Evolutionary conservation across 2,113 vertebrate species (phyloP).

Genomic region (Procavia capensis): DNA sequence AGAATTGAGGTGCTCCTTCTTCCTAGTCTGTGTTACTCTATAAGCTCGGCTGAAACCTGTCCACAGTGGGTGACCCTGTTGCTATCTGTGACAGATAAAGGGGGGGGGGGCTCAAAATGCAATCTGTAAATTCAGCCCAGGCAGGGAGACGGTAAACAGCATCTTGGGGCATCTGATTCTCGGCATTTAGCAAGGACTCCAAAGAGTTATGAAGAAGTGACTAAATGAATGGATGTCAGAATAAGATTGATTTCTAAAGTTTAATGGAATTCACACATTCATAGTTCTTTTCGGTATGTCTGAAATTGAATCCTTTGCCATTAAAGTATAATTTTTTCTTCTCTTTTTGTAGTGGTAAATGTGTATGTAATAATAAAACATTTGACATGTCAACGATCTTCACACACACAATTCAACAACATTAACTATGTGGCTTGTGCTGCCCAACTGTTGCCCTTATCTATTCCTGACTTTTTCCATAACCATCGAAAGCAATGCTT

Average conservation of each 20-base stretch:
- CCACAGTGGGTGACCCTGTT: no score
- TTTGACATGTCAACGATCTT: neutral
- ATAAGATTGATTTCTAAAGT: no score
- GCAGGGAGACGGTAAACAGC: neutral
- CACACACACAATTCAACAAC: neutral
- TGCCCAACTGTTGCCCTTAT: neutral
- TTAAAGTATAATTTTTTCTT: neutral
- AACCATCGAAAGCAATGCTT: neutral
- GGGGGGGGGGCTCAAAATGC: neutral
- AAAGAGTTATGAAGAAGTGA: neutral
- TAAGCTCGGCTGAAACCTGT: no score
- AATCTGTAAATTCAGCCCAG: neutral
- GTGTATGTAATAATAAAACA: neutral
- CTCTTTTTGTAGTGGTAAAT: neutral
- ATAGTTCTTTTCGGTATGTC: neutral
- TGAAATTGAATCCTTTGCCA: neutral
- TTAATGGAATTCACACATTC: neutral
- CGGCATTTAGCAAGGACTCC: neutral
- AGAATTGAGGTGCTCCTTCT: no score
- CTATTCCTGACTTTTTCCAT: neutral
- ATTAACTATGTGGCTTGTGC: neutral
- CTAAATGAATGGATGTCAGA: slow-evolving; percentile 18
- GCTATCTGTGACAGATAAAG: no score
- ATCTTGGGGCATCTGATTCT: neutral
- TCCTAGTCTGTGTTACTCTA: no score